Conservation (phyloP, 2,797 vertebrate genomes). For the Carapus acus region DNA sequence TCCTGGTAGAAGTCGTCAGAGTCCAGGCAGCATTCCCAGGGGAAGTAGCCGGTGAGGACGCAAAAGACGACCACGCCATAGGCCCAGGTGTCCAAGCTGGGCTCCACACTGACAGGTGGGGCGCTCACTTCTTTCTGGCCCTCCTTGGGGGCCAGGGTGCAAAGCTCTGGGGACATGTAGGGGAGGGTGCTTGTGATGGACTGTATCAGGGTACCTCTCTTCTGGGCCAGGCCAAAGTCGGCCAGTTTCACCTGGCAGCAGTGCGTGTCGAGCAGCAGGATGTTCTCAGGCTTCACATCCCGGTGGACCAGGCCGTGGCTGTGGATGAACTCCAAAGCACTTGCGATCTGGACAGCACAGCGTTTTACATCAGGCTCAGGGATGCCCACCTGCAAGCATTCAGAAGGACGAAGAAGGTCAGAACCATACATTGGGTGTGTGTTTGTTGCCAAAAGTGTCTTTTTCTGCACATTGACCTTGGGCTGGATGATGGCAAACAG, state of each 20-base stretch:
- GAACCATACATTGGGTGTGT: too few species aligned
- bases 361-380: constrained; percentile 75
- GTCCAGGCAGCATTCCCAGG: constrained; percentile 71
- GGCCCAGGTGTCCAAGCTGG: constrained; percentile 78
- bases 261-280: constrained; percentile 73
- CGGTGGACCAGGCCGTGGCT: constrained; percentile 75
- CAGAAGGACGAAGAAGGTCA: too few species aligned
- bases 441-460: too few species aligned
- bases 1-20: constrained; percentile 71
- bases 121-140: constrained; percentile 56
- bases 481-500: constrained; percentile 79
- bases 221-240: constrained; percentile 82
- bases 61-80: constrained; percentile 79
- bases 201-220: constrained; percentile 69
- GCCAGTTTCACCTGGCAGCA: constrained; percentile 76
- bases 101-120: constrained; percentile 70
- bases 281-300: constrained; percentile 80
- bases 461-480: constrained; percentile 60
- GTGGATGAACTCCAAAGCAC: constrained; percentile 80
- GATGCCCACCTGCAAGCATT: constrained; percentile 75
- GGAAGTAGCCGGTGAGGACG: constrained; percentile 79
- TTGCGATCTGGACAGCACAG: constrained; percentile 73
- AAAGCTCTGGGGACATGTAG: constrained; percentile 79
- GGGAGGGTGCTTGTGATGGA: constrained; percentile 75
- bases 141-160: constrained; percentile 60